These are phyloP conservation scores for Paracyprichromis sp. DNA, from an alignment of 2,113 vertebrate species.

Conservation along the genomic window DNA sequence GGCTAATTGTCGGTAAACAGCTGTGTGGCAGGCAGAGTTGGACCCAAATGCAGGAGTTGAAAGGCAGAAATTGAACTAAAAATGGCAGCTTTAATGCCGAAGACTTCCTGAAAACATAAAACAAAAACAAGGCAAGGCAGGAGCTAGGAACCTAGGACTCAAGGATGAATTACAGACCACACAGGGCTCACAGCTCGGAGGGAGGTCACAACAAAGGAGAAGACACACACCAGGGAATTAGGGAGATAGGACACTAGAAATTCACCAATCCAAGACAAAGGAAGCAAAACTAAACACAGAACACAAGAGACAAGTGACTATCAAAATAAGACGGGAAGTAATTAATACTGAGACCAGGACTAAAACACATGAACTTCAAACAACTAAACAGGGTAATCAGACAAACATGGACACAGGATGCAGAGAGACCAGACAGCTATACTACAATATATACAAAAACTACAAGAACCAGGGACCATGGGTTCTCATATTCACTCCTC, in stretches of 20 bases:
- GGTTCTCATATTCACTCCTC: background rate
- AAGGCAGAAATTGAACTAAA: background rate
- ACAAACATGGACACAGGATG: background rate
- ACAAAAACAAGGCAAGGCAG: background rate
- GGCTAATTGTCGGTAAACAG: background rate
- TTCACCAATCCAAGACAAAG: background rate
- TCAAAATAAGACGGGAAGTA: background rate
- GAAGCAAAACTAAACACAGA: background rate
- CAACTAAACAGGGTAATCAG: background rate
- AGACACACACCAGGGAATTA: background rate
- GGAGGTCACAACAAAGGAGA: background rate
- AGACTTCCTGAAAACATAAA: background rate
- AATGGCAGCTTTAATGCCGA: background rate
- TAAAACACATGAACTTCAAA: background rate
- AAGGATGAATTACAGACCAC: background rate
- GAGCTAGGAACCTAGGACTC: background rate
- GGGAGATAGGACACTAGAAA: background rate
- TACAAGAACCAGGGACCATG: background rate
- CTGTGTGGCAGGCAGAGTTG: background rate
- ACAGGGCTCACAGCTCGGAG: background rate
- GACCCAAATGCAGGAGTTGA: rapidly evolving
- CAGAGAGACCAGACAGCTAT: background rate
- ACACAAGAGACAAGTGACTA: background rate
- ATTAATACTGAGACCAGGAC: background rate
- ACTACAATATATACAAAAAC: background rate